Evolutionary conservation across 2,888 invertebrate species (phyloP), one percentile per base, ranked within the genome.

Genomic region (Eretmocerus hayati): DNA sequence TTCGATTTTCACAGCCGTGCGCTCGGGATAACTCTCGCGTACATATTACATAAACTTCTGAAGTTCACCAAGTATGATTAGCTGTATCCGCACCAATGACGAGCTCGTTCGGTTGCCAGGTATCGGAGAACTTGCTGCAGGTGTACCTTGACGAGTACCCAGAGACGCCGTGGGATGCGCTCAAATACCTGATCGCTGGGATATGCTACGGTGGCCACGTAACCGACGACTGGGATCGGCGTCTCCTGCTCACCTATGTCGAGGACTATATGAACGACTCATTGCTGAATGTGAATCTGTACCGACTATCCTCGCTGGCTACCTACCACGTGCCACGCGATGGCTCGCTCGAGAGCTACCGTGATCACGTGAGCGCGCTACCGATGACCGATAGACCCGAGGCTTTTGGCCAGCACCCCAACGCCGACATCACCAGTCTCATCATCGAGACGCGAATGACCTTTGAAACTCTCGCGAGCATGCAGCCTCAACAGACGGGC

Each of bases 141-240:
- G 83, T 87, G 44, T 92, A 91, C 67, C 72, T 92, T 45, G 87
- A 90, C 60, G 89, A 90, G 63, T 92, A 92, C 69, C 62, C 65
- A 6, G 83, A 85, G 13, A 90, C 90, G 0, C 91, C 91, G 2
- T 92, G 90, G 90, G 90, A 90, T 62, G 90, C 91, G 1, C 72
- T 92, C 40, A 89, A 90, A 58, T 91, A 90, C 69, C 73, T 92
- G 52, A 88, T 92, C 65, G 87, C 90, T 0, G 89, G 85, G 58
- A 87, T 92, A 56, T 90, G 87, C 74, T 92, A 92, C 66, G 91
- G 91, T 26, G 91, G 91, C 0, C 89, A 90, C 68, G 83, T 86
- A 60, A 85, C 84, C 2, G 84, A 86, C 65, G 83, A 84, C 61
- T 84, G 82, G 81, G 81, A 82, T 63, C 75, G 84, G 53, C 75